Percentiles rank a stretch among this genome's conserved stretches.
Evolutionary conservation across 2,113 vertebrate species (phyloP).

Genomic region (Ploceus nigricollis): DNA sequence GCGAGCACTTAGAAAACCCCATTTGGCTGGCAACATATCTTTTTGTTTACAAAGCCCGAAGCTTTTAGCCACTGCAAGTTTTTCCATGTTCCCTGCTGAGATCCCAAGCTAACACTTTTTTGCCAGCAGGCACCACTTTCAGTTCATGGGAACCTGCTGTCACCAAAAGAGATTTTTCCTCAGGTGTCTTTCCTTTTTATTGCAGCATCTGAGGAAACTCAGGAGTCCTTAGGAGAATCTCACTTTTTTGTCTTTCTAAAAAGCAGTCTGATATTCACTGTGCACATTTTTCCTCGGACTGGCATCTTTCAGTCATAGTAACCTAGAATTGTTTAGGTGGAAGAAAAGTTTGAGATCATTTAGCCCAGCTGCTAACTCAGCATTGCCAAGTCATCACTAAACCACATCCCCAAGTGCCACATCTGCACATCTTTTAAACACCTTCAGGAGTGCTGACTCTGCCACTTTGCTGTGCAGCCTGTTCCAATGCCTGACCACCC

Average conservation of each 20-base stretch:
- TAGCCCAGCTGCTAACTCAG: background rate
- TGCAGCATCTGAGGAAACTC: background rate
- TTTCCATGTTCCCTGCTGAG: constrained; percentile 32
- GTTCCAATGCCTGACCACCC: background rate
- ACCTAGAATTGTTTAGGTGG: background rate
- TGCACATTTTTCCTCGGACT: background rate
- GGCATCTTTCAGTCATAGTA: background rate
- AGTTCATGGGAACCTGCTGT: constrained; percentile 15
- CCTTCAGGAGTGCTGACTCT: background rate
- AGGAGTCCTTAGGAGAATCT: background rate
- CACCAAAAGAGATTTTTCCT: constrained; percentile 50
- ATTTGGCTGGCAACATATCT: constrained; percentile 41
- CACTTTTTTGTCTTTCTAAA: background rate
- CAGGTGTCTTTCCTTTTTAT: constrained; percentile 1
- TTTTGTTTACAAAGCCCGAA: constrained; percentile 47
- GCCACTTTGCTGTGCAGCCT: background rate
- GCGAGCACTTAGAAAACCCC: constrained; percentile 23
- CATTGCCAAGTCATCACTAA: background rate
- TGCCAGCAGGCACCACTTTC: constrained; percentile 27
- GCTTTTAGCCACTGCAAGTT: constrained; percentile 14
- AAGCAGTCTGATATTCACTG: background rate
- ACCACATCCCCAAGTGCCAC: background rate
- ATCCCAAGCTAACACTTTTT: constrained; percentile 37
- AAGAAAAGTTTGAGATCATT: background rate
- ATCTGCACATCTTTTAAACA: too few relatives aligned